Conservation (phyloP, 1,140 invertebrate genomes). For the Megalopta genalis region DNA sequence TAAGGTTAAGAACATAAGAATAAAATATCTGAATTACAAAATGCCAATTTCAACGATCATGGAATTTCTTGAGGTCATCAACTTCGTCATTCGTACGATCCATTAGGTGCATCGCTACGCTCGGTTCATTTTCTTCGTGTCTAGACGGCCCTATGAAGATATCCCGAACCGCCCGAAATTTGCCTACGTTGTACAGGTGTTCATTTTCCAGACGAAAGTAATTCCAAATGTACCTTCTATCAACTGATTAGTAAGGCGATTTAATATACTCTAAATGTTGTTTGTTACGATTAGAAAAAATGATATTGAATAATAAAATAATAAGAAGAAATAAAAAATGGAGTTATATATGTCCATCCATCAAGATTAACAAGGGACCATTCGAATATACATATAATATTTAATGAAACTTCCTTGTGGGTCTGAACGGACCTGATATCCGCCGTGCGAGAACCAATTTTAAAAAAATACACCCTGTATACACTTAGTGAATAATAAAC, state of each 20-base stretch:
- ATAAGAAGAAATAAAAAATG: not conserved
- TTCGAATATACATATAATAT: no score
- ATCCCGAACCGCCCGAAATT: conserved; percentile 90
- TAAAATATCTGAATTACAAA: conserved; percentile 24
- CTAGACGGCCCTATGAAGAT: conserved; percentile 92
- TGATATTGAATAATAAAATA: not conserved
- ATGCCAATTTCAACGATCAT: conserved; percentile 55
- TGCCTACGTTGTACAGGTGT: conserved; percentile 96
- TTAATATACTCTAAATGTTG: conserved; percentile 24
- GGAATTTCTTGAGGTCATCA: conserved; percentile 21
- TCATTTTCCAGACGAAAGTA: conserved; percentile 96
- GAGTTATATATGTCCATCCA: not conserved
- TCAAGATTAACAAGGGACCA: no score
- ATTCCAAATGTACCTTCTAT: conserved; percentile 92
- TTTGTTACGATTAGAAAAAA: conserved; percentile 8
- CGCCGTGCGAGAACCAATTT: no score
- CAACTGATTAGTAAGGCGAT: conserved; percentile 59
- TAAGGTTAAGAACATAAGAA: not conserved
- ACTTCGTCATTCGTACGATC: conserved; percentile 29
- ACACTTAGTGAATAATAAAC: not conserved
- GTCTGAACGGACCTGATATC: no score
- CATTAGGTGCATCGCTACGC: conserved; percentile 36
- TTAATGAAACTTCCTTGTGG: no score
- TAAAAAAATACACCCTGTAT: no score
- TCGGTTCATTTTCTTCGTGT: conserved; percentile 73